These are phyloP conservation scores for Cataglyphis hispanica DNA, from an alignment of 1,140 invertebrate genomes.

Conservation along the genomic window DNA sequence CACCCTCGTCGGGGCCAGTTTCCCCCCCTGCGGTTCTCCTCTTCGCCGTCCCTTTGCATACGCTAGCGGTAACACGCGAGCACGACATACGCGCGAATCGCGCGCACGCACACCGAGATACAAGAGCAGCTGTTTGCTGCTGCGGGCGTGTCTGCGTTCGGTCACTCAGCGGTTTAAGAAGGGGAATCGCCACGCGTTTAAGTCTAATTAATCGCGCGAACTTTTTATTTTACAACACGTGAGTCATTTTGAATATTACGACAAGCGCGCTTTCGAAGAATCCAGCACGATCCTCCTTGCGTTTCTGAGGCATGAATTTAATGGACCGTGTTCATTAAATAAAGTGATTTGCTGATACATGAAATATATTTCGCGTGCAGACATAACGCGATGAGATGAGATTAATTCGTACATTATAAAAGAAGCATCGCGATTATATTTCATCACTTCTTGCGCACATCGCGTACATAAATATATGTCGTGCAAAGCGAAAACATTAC, in stretches of 20 bases:
- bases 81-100: slow-evolving; percentile 58
- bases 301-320: slow-evolving; percentile 20
- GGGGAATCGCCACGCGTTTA: slow-evolving; percentile 12
- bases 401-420: not conserved
- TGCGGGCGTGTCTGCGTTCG: slow-evolving; percentile 51
- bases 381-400: not conserved
- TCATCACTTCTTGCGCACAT: slow-evolving; percentile 27
- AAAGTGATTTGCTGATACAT: slow-evolving; percentile 2
- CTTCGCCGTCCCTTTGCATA: slow-evolving; percentile 40
- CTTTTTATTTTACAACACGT: not conserved
- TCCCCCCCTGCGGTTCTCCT: slow-evolving; percentile 5
- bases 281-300: not conserved
- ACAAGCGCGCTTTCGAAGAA: not conserved
- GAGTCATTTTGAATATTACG: not conserved
- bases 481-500: slow-evolving; percentile 13
- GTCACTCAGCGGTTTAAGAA: slow-evolving; percentile 30
- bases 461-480: not conserved
- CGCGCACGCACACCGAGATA: slow-evolving; percentile 64
- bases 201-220: slow-evolving; percentile 34
- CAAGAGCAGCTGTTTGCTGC: slow-evolving; percentile 77
- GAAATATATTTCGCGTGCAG: not conserved
- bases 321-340: slow-evolving; percentile 16
- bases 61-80: slow-evolving; percentile 47
- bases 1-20: slow-evolving; percentile 59
- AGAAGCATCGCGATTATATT: not conserved